A percentile compares a stretch with the other conserved stretches of the same genome.
phyloP scores from a whole-genome alignment of 1,140 invertebrate species.

The Aphidius ervi region DNA sequence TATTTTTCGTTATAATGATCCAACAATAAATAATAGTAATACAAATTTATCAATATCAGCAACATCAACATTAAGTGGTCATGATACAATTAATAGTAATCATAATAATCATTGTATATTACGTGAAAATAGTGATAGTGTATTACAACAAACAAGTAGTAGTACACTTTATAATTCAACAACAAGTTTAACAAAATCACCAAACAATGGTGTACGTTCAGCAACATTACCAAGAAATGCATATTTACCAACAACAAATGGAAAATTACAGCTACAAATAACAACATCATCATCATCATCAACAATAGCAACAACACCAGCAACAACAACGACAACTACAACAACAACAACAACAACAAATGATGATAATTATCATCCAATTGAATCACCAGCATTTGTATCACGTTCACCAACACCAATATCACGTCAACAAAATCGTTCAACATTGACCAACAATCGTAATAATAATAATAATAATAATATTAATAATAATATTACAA shows the following conservation, averaged over 20 bases:
- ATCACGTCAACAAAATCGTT: conserved; percentile 36
- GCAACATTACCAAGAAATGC: conserved; percentile 69
- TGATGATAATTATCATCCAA: conserved; percentile 47
- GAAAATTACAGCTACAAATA: conserved; percentile 51
- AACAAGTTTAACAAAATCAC: conserved; percentile 37
- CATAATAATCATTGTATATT: conserved; percentile 35
- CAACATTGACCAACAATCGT: conserved; percentile 31
- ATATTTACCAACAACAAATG: conserved; percentile 54
- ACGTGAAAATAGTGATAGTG: conserved; percentile 39
- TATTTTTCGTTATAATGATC: conserved; percentile 67
- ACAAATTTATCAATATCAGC: conserved; percentile 52
- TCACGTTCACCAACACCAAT: conserved; percentile 57
- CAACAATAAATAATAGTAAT: conserved; percentile 55
- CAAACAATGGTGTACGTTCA: conserved; percentile 52
- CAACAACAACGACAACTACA: conserved; percentile 50
- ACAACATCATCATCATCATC: conserved; percentile 50
- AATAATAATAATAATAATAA: no score
- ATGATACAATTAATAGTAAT: conserved; percentile 32
- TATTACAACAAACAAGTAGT: conserved; percentile 34
- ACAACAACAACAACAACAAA: conserved; percentile 51
- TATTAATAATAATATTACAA: no score
- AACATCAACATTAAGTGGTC: conserved; percentile 39
- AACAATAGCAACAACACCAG: conserved; percentile 68
- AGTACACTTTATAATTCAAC: conserved; percentile 47
- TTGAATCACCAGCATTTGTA: conserved; percentile 58